Base-by-base conservation (phyloP, 2,113 vertebrate species). In the Forbesichthys agassizii region DNA sequence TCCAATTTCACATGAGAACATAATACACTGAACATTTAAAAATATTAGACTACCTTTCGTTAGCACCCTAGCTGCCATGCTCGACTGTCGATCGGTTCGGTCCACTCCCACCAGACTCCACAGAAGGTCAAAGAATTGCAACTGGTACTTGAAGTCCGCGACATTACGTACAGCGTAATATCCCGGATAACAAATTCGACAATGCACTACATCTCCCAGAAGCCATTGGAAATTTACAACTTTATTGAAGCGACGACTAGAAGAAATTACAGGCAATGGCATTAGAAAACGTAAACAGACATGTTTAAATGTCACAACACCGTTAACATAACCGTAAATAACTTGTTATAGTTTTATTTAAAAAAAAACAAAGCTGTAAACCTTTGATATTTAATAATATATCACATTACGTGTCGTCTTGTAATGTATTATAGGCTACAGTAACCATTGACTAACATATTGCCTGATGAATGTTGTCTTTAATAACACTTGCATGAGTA, bases 11-110 rank as follows among this genome's bases (percentile, higher is more conserved):
- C n/a, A 20, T 56, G 54, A 56, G 10, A 1, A 20, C 54, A 56
- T 10, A 53, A 42, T 0, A 56, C 47, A 48, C 27, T 54, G 0
- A 14, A 8, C 5, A 33, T 7, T 20, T 8, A 9, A 12, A 33
- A 4, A 9, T 3, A 8, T 58, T 4, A 6, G 13, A 0, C 16
- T 86, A 93, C 93, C 92, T 92, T 79, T 92, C 0, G 70, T 64
- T 5, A 92, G 57, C 0, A 82, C 58, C 46, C 88, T 81, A 0
- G 79, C 16, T 0, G 92, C 91, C 93, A 94, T 93, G 90, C 83
- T 89, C 27, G 27, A 27, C 27, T 67, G 55, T 33, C 65, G 11
- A 13, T 9, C 16, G 14, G 11, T 12, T 33, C 11, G 13, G 65
- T 68, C 63, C 70, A 65, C 66, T 71, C 65, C 77, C 67, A 63